phyloP scores from a whole-genome alignment of 1,140 invertebrate genomes.

The Danaus plexippus region DNA sequence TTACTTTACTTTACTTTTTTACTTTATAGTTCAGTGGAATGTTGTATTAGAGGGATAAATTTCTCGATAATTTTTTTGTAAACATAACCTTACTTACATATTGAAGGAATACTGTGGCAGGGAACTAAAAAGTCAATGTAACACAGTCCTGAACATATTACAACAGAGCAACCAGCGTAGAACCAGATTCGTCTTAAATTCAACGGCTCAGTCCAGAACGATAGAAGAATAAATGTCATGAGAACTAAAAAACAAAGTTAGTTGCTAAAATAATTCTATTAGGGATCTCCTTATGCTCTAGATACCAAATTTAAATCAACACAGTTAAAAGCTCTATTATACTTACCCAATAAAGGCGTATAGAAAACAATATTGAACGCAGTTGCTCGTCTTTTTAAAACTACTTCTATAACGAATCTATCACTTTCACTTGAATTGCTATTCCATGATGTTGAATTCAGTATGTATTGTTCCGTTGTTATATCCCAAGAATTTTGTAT shows the following conservation, averaged over 20 bases:
- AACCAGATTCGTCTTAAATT: slow-evolving; percentile 49
- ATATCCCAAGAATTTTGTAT: slow-evolving; percentile 45
- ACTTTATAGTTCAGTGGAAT: too few species aligned
- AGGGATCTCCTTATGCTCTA: too few species aligned
- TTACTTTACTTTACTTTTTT: too few species aligned
- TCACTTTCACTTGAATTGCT: slow-evolving; percentile 38
- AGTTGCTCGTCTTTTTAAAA: slow-evolving; percentile 30
- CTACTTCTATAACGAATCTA: slow-evolving; percentile 30
- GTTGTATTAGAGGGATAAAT: too few species aligned
- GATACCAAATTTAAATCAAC: too few species aligned
- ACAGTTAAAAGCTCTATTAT: slow-evolving; percentile 1
- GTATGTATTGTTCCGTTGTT: slow-evolving; percentile 16
- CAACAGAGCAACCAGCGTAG: slow-evolving; percentile 35
- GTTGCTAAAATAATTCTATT: background rate
- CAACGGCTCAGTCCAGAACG: slow-evolving; percentile 56
- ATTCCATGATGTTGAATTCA: slow-evolving; percentile 26
- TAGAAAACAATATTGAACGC: slow-evolving; percentile 54
- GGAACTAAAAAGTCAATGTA: slow-evolving; percentile 55
- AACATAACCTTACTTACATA: slow-evolving; percentile 39
- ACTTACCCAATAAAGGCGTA: slow-evolving; percentile 48
- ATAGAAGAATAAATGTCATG: slow-evolving; percentile 44
- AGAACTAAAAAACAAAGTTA: slow-evolving; percentile 36
- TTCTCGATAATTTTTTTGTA: too few species aligned
- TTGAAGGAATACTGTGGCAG: slow-evolving; percentile 44
- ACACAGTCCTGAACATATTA: slow-evolving; percentile 53